These are phyloP conservation scores for Tromatobia lineatoria DNA, from an alignment of 2,888 invertebrate species.

Conservation along the genomic window DNA sequence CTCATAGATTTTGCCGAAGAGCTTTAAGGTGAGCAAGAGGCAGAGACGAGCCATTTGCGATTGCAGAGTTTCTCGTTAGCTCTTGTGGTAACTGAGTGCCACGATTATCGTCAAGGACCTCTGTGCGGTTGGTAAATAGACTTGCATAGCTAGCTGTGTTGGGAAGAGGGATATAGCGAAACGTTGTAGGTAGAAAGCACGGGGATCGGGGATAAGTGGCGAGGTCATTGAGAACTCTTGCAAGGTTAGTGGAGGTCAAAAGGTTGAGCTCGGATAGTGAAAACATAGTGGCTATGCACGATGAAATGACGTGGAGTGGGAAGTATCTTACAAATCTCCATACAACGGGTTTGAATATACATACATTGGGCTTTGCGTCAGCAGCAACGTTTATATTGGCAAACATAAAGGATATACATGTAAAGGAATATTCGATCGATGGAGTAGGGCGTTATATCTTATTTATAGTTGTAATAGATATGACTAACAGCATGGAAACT, in stretches of 20 bases:
- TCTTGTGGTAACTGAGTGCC: slow-evolving; percentile 48
- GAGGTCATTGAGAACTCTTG: slow-evolving; percentile 53
- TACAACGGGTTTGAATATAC: neutral
- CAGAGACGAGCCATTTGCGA: neutral
- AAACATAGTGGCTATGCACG: neutral
- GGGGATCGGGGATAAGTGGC: slow-evolving; percentile 25
- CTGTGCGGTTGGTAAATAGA: slow-evolving; percentile 32
- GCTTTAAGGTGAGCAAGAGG: neutral
- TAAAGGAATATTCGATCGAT: slow-evolving; percentile 30
- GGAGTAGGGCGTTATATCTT: neutral
- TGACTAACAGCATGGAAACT: neutral
- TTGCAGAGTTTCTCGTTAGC: slow-evolving; percentile 54
- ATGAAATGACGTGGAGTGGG: neutral
- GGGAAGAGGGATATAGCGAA: slow-evolving; percentile 31
- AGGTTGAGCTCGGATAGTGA: slow-evolving; percentile 29
- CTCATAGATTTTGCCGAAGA: neutral
- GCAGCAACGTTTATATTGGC: slow-evolving; percentile 23
- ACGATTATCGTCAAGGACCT: slow-evolving; percentile 63
- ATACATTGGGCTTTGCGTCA: slow-evolving; percentile 17
- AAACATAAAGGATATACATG: slow-evolving; percentile 18
- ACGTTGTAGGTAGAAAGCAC: slow-evolving; percentile 20
- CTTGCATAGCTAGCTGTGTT: slow-evolving; percentile 33
- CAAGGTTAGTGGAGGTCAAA: slow-evolving; percentile 47
- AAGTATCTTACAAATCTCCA: neutral
- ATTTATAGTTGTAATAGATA: slow-evolving; percentile 3